Percentiles rank a stretch among this genome's conserved stretches.
phyloP scores from a whole-genome alignment of 2,888 invertebrate genomes.

The Leptinotarsa juncta region DNA sequence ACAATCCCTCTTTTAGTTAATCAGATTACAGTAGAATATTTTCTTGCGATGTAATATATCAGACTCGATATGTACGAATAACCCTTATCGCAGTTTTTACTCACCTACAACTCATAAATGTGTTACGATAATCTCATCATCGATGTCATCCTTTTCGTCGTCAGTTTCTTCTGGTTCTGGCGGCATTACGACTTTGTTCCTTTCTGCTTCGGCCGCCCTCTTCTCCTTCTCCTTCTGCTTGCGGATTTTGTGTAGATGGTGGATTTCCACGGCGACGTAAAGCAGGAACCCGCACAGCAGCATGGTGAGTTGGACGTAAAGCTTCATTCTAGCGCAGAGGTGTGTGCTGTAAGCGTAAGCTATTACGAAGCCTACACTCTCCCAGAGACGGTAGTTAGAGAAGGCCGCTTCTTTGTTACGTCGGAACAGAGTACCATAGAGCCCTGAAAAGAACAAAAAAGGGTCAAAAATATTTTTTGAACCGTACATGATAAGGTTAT shows the following conservation, averaged over 20 bases:
- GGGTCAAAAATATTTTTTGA: too few relatives aligned
- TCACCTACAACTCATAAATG: slow-evolving; percentile 72
- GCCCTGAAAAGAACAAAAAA: slow-evolving; percentile 68
- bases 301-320: slow-evolving; percentile 85
- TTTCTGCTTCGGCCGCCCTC: slow-evolving; percentile 75
- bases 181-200: slow-evolving; percentile 66
- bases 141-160: slow-evolving; percentile 88
- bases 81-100: not conserved
- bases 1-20: too few relatives aligned
- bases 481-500: too few relatives aligned
- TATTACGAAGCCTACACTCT: slow-evolving; percentile 89
- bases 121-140: slow-evolving; percentile 89
- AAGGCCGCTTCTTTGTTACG: slow-evolving; percentile 93
- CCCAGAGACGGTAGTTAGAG: slow-evolving; percentile 91
- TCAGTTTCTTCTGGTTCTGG: slow-evolving; percentile 80
- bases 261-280: slow-evolving; percentile 83
- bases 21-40: too few relatives aligned
- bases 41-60: too few relatives aligned
- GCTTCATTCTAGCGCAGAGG: slow-evolving; percentile 86
- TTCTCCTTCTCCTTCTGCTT: slow-evolving; percentile 76
- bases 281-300: slow-evolving; percentile 80
- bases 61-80: too few relatives aligned
- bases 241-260: slow-evolving; percentile 84
- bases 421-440: slow-evolving; percentile 87
- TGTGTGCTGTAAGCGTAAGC: slow-evolving; percentile 91